A percentile compares a stretch with the other conserved stretches of the same genome.
These are phyloP conservation scores for Hydrophis major DNA, from an alignment of 2,797 vertebrate genomes.

Conservation along the genomic window DNA sequence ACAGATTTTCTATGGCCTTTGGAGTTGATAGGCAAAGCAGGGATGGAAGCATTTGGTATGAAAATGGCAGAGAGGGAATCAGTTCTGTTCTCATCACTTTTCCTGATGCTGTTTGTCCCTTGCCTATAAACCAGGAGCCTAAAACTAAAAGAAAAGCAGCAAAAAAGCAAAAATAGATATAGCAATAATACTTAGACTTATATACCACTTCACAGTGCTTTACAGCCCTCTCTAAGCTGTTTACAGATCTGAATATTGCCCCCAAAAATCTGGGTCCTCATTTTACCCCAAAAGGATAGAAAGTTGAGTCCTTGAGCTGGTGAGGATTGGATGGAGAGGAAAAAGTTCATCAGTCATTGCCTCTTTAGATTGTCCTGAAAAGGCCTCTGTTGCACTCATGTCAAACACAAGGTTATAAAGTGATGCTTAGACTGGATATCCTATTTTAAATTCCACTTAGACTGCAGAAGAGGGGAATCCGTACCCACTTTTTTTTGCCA, in stretches of 20 bases:
- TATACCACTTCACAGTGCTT: too few species aligned
- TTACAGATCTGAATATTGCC: too few species aligned
- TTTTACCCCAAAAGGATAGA: too few species aligned
- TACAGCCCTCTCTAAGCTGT: too few species aligned
- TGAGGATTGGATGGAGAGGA: neutral
- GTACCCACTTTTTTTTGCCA: neutral
- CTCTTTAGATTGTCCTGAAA: neutral
- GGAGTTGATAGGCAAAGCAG: neutral
- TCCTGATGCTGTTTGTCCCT: neutral
- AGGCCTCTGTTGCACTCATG: neutral
- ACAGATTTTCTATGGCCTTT: neutral
- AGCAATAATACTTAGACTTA: too few species aligned
- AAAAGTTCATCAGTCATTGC: neutral
- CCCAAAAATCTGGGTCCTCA: too few species aligned
- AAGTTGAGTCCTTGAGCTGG: too few species aligned
- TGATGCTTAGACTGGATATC: neutral
- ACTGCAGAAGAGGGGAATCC: neutral
- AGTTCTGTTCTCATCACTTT: neutral
- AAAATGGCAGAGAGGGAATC: neutral
- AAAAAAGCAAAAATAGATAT: neutral
- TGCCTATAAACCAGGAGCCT: neutral
- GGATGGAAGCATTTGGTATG: neutral
- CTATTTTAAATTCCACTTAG: neutral
- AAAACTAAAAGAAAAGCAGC: neutral
- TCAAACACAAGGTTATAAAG: neutral